Base-by-base conservation (phyloP, 2,888 invertebrate species). In the Fragum sueziense region DNA sequence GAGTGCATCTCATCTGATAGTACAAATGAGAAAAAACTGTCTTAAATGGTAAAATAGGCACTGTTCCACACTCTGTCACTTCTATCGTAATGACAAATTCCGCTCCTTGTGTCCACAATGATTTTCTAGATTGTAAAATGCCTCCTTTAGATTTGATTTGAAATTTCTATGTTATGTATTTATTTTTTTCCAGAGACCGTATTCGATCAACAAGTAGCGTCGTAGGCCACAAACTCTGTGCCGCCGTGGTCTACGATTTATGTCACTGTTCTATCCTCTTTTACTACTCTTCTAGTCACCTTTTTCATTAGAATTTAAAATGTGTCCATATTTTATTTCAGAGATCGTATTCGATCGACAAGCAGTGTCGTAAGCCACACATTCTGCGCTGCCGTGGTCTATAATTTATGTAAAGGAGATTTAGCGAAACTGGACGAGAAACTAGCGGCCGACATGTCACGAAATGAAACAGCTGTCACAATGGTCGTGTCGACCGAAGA, bases 351-450 rank as follows among this genome's bases (percentile, higher is more conserved):
- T 22, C 83, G 91, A 7, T 89, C 90, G 0, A 84, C 88, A 0
- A 85, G 87, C 51, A 91, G 90, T 80, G 85, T 89, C 17, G 82
- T 90, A 0, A 88, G 89, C 57, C 91, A 91, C 62, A 88, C 88
- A 1, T 84, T 86, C 52, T 88, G 89, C 51, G 85, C 90, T 0
- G 86, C 87, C 1, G 77, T 89, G 0, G 88, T 88, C 0, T 80
- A 88, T 68, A 85, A 85, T 17, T 74, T 90, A 2, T 90, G 90
- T 70, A 85, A 83, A 57, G 70, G 79, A 2, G 62, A 75, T 31
- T 68, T 88, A 17, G 70, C 57, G 17, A 57, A 68, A 0, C 33
- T 76, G 17, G 85, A 84, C 54, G 57, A 74, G 22, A 77, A 75
- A 31, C 65, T 33, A 27, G 25, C n/a, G 41, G 22, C 41, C 14